phyloP scores from a whole-genome alignment of 2,888 invertebrate species.

The Cactoblastis cactorum region DNA sequence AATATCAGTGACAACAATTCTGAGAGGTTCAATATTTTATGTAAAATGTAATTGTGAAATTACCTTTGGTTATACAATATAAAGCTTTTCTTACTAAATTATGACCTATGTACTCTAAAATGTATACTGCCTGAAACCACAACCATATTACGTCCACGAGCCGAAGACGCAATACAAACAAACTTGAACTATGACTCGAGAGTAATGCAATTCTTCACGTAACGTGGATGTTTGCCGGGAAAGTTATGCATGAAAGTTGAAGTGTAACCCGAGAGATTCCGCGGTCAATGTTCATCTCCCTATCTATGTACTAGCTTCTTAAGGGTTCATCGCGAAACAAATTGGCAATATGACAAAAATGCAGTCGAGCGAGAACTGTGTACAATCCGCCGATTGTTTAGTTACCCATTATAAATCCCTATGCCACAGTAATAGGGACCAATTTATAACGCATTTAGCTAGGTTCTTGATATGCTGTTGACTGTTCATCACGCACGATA shows the following conservation, averaged over 20 bases:
- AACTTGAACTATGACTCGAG: slow-evolving; percentile 13
- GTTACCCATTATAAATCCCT: too few species aligned
- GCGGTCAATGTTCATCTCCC: neutral
- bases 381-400: too few species aligned
- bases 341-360: slow-evolving; percentile 72
- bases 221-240: slow-evolving; percentile 1
- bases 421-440: too few species aligned
- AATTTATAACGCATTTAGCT: too few species aligned
- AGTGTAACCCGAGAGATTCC: neutral
- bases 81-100: neutral
- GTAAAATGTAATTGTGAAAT: too few species aligned
- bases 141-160: neutral
- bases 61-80: too few species aligned
- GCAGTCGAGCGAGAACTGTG: slow-evolving; percentile 41
- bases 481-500: neutral
- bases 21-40: too few species aligned
- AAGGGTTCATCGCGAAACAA: slow-evolving; percentile 39
- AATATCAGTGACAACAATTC: too few species aligned
- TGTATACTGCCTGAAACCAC: neutral
- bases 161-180: neutral
- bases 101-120: neutral
- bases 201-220: slow-evolving; percentile 5
- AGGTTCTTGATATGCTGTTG: too few species aligned
- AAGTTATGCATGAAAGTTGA: slow-evolving; percentile 8
- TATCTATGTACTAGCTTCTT: neutral